These are phyloP conservation scores for Torymus aiolomorphi DNA, from an alignment of 2,888 invertebrate species.

Conservation along the genomic window DNA sequence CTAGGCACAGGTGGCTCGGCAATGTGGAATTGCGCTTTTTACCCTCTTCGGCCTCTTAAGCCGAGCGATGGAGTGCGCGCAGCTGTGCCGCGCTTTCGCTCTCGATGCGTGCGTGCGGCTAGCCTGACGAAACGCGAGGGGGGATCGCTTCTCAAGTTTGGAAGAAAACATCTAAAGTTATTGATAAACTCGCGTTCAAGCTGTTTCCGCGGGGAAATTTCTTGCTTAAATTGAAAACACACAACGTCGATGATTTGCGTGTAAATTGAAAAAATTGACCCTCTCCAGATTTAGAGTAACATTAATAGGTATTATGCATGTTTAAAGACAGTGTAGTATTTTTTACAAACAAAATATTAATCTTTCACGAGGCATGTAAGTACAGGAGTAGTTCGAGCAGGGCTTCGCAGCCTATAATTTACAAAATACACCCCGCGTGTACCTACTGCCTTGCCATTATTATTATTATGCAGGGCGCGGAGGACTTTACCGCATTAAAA, in stretches of 20 bases:
- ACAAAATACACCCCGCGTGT: background rate
- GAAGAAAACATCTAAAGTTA: too few relatives aligned
- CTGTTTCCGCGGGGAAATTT: too few relatives aligned
- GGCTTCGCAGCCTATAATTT: conserved; percentile 17
- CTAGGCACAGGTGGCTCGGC: conserved; percentile 38
- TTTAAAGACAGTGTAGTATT: too few relatives aligned
- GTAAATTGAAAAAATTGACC: too few relatives aligned
- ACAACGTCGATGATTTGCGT: too few relatives aligned
- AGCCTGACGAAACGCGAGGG: background rate
- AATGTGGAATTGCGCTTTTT: conserved; percentile 25
- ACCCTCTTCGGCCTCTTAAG: conserved; percentile 9
- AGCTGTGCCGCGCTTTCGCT: conserved; percentile 13
- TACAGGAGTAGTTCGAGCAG: background rate
- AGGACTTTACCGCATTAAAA: background rate
- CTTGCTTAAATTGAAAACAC: too few relatives aligned
- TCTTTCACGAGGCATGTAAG: background rate
- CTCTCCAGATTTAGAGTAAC: too few relatives aligned
- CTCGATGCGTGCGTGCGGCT: background rate
- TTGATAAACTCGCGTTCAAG: too few relatives aligned
- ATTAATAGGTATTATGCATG: too few relatives aligned
- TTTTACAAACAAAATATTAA: too few relatives aligned
- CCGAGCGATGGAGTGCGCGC: background rate
- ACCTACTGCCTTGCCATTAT: conserved; percentile 19
- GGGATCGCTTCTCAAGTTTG: too few relatives aligned
- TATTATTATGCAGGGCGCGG: background rate